These are phyloP conservation scores for Latrodectus hesperus DNA, from an alignment of 2,888 invertebrate genomes.

Conservation along the genomic window DNA sequence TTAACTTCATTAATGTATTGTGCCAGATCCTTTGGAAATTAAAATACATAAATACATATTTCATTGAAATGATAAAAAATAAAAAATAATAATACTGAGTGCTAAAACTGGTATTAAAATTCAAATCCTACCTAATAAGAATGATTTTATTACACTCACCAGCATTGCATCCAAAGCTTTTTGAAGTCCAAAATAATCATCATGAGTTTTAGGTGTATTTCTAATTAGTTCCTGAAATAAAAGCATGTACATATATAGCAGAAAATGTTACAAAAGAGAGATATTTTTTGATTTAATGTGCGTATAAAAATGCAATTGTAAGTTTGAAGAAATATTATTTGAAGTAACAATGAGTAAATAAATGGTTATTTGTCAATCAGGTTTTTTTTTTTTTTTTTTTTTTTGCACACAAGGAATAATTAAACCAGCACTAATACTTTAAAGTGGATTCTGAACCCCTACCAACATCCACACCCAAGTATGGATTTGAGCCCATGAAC, in stretches of 20 bases:
- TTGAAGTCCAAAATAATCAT: slow-evolving; percentile 87
- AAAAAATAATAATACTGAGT: background rate
- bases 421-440: no score
- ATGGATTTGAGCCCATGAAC: no score
- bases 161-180: slow-evolving; percentile 96
- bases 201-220: slow-evolving; percentile 80
- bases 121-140: background rate
- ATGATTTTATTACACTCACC: slow-evolving; percentile 71
- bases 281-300: no score
- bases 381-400: no score
- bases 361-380: no score
- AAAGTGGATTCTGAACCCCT: no score
- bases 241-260: background rate
- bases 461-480: no score
- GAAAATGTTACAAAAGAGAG: no score
- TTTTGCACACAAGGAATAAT: no score
- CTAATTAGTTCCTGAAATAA: slow-evolving; percentile 76
- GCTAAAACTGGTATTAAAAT: background rate
- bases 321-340: no score
- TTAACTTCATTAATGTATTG: slow-evolving; percentile 99
- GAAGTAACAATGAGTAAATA: no score
- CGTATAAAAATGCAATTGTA: no score
- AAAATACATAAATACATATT: background rate
- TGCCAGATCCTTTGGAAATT: slow-evolving; percentile 83
- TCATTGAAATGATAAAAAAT: background rate